Base-by-base conservation (phyloP, 1,140 invertebrate species). In the Palaemon carinicauda region DNA sequence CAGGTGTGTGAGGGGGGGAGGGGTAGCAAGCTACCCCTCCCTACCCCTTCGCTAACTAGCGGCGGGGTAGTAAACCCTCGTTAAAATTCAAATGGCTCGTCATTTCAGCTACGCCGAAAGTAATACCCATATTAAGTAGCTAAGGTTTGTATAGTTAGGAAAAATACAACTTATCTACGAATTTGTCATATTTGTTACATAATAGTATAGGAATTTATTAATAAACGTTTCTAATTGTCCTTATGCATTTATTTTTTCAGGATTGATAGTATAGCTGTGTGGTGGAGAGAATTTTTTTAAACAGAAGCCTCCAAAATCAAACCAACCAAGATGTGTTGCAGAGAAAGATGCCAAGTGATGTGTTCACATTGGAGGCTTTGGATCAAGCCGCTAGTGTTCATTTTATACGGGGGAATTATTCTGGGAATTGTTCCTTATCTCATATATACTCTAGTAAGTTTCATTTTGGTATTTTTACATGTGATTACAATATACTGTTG, bases 371-470 rank as follows among this genome's bases (percentile, higher is more conserved):
- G 97, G 97, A 94, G 95, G 91, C 91, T 95, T 90, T 98, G 97
- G 97, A 97, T 98, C 91, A 93, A 96, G 51, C 96, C 96, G 73
- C 93, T 97, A 73, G 93, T 96, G 56, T 95, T 97, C 80, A 92
- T 95, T 65, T 91, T 95, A 19, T 98, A 98, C 91, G 94, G 94
- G 17, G 91, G 97, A 79, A 93, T 97, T 21, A 94, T 97, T 24
- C 92, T 97, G 69, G 94, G 97, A 53, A 93, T 98, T 82, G 93
- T 98, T 50, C 97, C 97, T 24, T 92, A 97, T 88, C 93, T 97
- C 82, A 93, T 97, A 88, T 92, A 94, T 80, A 92, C 89, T 94
- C 95, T 93, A 82, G 89, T 92, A 77, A 90, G 88, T 89, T 4
- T 21, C 41, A 90, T 91, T 56, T 21, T 31, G 17, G n/a, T n/a